Base-by-base conservation (phyloP, 1,140 invertebrate genomes). In the Chironomus tepperi region DNA sequence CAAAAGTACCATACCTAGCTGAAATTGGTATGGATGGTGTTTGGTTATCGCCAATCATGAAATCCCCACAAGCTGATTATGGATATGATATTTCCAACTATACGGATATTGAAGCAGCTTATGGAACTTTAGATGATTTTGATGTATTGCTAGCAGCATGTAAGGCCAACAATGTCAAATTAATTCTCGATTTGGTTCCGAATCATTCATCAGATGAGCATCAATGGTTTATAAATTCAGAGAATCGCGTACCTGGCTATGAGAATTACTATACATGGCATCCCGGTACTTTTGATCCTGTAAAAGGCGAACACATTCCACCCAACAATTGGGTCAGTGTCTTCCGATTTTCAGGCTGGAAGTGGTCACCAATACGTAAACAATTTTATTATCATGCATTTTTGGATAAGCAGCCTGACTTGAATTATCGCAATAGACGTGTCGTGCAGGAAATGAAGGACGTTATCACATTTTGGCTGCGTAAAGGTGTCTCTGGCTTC, bases 51-150 rank as follows among this genome's bases (percentile, higher is more conserved):
- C 88, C 89, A 3, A 86, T 91, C 74, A 90, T 86, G 80, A 81
- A 83, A 75, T 88, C 86, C 0, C 87, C 87, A 0, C 86, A 88
- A 83, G 83, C 85, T 1, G 89, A 91, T 81, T 85, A 86, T 75
- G 89, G 89, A 0, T 90, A 90, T 76, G 90, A 91, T 78, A 87
- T 92, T 76, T 86, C 86, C 65, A 86, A 93, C 79, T 93, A 91
- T 78, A 87, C 82, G 67, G 82, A 86, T 6, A 85, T 94, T 16
- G n/a, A n/a, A 86, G 91, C 78, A 78, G 86, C 1, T 47, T 89
- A 89, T 76, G 92, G 92, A n/a, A 88, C 84, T 1, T 84, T 91
- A 79, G 82, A 85, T 18, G 88, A 93, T 78, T 89, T 94, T 74
- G 83, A 88, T 42, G 76, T 83, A 10, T 81, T 94, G n/a, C 74